Conservation (phyloP, 2,888 invertebrate genomes). For the Standfussiana lucernea region DNA sequence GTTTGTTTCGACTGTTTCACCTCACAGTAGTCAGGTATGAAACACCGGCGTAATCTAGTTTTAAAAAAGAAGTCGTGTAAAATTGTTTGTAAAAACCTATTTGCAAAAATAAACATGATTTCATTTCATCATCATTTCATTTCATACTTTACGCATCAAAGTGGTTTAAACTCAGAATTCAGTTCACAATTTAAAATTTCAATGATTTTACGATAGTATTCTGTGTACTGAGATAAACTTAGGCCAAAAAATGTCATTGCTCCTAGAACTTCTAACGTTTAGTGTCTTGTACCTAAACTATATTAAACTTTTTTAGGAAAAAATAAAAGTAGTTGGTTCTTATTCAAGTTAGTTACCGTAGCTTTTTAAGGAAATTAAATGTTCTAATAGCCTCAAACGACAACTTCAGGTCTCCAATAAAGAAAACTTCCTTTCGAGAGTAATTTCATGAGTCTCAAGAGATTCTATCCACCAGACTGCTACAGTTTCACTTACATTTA, state of each 20-base stretch:
- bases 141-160: too few relatives aligned
- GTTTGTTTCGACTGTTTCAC: too few relatives aligned
- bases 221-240: too few relatives aligned
- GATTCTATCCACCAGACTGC: conserved; percentile 1
- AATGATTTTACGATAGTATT: neutral
- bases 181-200: neutral
- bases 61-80: too few relatives aligned
- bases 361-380: neutral
- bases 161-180: too few relatives aligned
- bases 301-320: too few relatives aligned
- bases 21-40: too few relatives aligned
- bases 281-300: neutral
- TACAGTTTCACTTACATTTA: conserved; percentile 6
- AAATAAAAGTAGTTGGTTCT: neutral
- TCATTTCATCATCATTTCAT: too few relatives aligned
- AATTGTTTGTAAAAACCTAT: too few relatives aligned
- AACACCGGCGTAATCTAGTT: too few relatives aligned
- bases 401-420: neutral
- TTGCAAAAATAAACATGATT: too few relatives aligned
- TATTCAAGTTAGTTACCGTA: neutral
- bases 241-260: neutral
- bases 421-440: neutral
- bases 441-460: conserved; percentile 6
- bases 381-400: neutral
- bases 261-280: neutral